These are phyloP conservation scores for Crossaster papposus DNA, from an alignment of 53 echinoderm and acorn worm genomes.

Conservation along the genomic window DNA sequence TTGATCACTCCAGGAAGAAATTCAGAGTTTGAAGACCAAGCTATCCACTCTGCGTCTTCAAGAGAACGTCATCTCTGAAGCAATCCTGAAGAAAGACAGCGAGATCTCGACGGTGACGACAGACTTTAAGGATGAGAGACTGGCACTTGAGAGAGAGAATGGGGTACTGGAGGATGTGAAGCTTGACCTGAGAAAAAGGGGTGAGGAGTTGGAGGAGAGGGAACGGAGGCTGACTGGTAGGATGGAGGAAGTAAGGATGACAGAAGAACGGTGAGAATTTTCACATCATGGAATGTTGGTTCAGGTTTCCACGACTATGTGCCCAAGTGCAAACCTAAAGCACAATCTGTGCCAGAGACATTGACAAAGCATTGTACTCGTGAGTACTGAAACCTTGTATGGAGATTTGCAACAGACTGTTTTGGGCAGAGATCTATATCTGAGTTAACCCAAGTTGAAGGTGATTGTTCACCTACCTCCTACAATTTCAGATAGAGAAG, in stretches of 20 bases:
- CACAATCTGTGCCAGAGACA: no score
- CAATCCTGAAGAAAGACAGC: conserved; percentile 19
- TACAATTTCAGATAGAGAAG: no score
- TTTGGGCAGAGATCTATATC: no score
- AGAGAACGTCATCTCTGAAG: conserved; percentile 13
- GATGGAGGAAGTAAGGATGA: conserved; percentile 18
- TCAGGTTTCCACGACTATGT: no score
- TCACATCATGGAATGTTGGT: not conserved
- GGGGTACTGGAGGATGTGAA: conserved; percentile 16
- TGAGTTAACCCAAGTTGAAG: no score
- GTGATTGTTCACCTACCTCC: no score
- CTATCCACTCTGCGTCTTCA: conserved; percentile 17
- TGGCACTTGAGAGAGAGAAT: conserved; percentile 35
- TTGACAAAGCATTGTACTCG: no score
- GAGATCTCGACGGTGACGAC: conserved; percentile 15
- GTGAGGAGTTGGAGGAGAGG: conserved; percentile 23
- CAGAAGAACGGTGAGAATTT: conserved; percentile 4
- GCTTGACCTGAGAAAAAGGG: conserved; percentile 34
- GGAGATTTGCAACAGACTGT: no score
- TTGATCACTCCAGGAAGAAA: conserved; percentile 38
- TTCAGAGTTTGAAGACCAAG: conserved; percentile 17
- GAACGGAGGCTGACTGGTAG: conserved; percentile 7
- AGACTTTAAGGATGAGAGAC: conserved; percentile 35
- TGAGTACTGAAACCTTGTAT: no score
- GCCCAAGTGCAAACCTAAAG: no score